Percentiles rank a stretch among this genome's conserved stretches.
Conservation (phyloP, 2,888 invertebrate genomes). For the Dastarcus helophoroides region DNA sequence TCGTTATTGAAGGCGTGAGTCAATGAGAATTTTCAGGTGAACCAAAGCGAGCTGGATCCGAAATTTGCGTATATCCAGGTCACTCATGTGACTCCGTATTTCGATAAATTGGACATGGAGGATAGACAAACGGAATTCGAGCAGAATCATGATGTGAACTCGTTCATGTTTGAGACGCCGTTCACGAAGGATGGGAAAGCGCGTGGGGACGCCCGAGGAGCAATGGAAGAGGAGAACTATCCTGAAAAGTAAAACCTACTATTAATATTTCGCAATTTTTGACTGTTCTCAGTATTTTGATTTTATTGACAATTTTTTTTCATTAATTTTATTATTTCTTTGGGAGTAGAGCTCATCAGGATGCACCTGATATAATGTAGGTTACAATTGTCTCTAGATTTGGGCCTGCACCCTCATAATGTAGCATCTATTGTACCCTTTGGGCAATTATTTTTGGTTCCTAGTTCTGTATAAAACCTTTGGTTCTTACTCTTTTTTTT, state of each 20-base stretch:
- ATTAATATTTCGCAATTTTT: constrained; percentile 7
- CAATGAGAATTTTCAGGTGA: constrained; percentile 44
- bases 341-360: too few relatives aligned
- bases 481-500: too few relatives aligned
- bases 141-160: constrained; percentile 75
- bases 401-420: too few relatives aligned
- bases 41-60: constrained; percentile 63
- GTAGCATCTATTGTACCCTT: too few relatives aligned
- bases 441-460: too few relatives aligned
- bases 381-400: too few relatives aligned
- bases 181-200: constrained; percentile 78
- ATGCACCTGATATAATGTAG: too few relatives aligned
- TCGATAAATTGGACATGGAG: constrained; percentile 58
- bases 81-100: constrained; percentile 86
- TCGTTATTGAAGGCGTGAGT: background rate
- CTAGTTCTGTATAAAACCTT: too few relatives aligned
- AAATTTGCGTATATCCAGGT: constrained; percentile 89
- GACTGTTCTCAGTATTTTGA: too few relatives aligned
- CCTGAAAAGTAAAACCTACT: constrained; percentile 58
- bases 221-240: constrained; percentile 88
- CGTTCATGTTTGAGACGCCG: constrained; percentile 91
- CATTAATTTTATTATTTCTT: too few relatives aligned
- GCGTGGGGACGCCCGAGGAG: constrained; percentile 70
- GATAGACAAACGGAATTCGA: constrained; percentile 76
- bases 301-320: too few relatives aligned